Evolutionary conservation across 2,888 invertebrate genomes (phyloP), one percentile per base, ranked within the genome.

Genomic region (Aproaerema taeniolella): DNA sequence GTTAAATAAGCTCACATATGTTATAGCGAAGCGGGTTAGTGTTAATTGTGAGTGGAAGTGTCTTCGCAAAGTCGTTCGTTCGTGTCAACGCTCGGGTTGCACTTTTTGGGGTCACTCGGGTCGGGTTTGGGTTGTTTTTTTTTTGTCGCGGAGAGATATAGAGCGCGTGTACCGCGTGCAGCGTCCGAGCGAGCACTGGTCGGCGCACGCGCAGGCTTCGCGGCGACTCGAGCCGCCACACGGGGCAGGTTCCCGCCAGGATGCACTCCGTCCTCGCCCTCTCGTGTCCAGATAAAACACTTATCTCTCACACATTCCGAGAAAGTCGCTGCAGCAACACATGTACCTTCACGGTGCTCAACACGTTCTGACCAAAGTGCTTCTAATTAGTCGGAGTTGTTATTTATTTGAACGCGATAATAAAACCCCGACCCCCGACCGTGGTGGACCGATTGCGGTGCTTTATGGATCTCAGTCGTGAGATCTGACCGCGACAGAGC

Each of bases 101-200:
- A 71, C 75, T 70, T 57, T n/a, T 58, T 61, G 70, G 71, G 79
- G 79, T 80, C 78, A 77, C 78, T 68, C 66, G 71, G 79, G 78
- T 78, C 76, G 69, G 65, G 20, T 6, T 4, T 59, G 52, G 54
- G 58, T 62, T 61, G 55, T 53, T 58, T 55, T 64, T 54, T 61
- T 61, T 55, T 20, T 61, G 53, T 57, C 57, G 64, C 61, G 59
- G 53, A 50, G 54, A 41, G 44, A 43, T 55, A 62, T 41, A 43
- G 50, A 32, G 47, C 40, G 52, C 71, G 76, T 73, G 67, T 58
- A 60, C 55, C 64, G 65, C 72, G 61, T 54, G 55, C 49, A 67
- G 62, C 66, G 74, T 67, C 75, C 80, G 82, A 69, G 79, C 76
- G 81, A 71, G 69, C 70, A 49, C 46, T 49, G 39, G 28, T 39